phyloP scores from a whole-genome alignment of 2,888 invertebrate species.

The Esperia sulphurella region DNA sequence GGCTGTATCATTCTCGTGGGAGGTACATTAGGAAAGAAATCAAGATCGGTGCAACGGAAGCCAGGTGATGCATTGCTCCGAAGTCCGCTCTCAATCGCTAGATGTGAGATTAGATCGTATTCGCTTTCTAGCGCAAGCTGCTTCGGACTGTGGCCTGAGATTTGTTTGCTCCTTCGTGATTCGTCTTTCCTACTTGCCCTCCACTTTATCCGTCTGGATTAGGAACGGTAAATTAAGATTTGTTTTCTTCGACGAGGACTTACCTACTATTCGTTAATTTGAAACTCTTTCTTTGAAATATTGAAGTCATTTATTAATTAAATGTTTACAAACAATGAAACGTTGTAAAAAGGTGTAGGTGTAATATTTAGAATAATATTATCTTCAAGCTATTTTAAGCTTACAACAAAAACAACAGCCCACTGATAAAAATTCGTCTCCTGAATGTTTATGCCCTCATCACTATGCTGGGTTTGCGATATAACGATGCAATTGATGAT shows the following conservation, averaged over 20 bases:
- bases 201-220: conserved; percentile 29
- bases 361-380: too few species aligned
- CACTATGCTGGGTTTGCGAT: too few species aligned
- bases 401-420: too few species aligned
- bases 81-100: conserved; percentile 58
- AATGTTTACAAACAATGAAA: too few species aligned
- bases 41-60: conserved; percentile 73
- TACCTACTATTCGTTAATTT: background rate
- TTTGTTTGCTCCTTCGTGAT: conserved; percentile 49
- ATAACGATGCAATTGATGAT: too few species aligned
- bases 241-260: conserved; percentile 15
- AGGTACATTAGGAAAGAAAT: conserved; percentile 67
- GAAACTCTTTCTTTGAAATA: background rate
- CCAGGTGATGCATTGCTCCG: conserved; percentile 70
- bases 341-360: too few species aligned
- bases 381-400: background rate
- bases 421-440: too few species aligned
- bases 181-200: conserved; percentile 32
- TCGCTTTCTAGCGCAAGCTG: conserved; percentile 60
- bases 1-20: conserved; percentile 59
- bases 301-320: too few species aligned
- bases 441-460: too few species aligned
- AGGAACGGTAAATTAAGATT: conserved; percentile 40
- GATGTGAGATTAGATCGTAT: conserved; percentile 63
- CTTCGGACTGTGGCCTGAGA: conserved; percentile 39